Evolutionary conservation across 2,888 invertebrate genomes (phyloP).

Genomic region (Drosophila mimetica): DNA sequence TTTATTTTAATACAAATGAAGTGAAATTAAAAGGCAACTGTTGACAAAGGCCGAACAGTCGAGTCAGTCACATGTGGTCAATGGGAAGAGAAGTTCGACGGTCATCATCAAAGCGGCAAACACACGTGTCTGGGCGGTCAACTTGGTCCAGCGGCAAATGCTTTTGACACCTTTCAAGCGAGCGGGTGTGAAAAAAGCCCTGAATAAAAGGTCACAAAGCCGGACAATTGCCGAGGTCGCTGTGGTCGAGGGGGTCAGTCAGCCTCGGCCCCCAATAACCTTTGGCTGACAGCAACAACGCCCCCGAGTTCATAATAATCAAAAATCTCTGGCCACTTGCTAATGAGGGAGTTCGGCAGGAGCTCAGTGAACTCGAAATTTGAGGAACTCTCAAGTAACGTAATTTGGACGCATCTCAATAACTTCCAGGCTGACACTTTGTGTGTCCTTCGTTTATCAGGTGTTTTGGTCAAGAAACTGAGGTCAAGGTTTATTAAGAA

Average conservation of each 20-base stretch:
- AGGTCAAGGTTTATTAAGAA: background rate
- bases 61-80: slow-evolving; percentile 37
- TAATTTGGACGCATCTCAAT: slow-evolving; percentile 7
- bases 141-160: slow-evolving; percentile 61
- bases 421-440: slow-evolving; percentile 18
- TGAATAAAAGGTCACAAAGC: slow-evolving; percentile 43
- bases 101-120: slow-evolving; percentile 49
- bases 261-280: slow-evolving; percentile 17
- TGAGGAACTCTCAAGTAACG: slow-evolving; percentile 7
- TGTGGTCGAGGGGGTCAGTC: slow-evolving; percentile 42
- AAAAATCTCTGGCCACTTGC: slow-evolving; percentile 26
- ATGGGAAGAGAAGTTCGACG: background rate
- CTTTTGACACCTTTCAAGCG: slow-evolving; percentile 71
- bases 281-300: slow-evolving; percentile 45
- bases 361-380: slow-evolving; percentile 42
- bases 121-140: slow-evolving; percentile 57
- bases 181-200: slow-evolving; percentile 58
- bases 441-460: background rate
- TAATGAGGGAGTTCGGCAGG: slow-evolving; percentile 24
- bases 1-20: slow-evolving; percentile 72
- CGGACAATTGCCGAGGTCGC: slow-evolving; percentile 63
- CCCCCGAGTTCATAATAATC: slow-evolving; percentile 41
- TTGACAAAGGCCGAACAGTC: slow-evolving; percentile 62
- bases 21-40: slow-evolving; percentile 74
- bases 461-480: background rate